Conservation (phyloP, 1,140 invertebrate species). For the Aporrectodea caliginosa region DNA sequence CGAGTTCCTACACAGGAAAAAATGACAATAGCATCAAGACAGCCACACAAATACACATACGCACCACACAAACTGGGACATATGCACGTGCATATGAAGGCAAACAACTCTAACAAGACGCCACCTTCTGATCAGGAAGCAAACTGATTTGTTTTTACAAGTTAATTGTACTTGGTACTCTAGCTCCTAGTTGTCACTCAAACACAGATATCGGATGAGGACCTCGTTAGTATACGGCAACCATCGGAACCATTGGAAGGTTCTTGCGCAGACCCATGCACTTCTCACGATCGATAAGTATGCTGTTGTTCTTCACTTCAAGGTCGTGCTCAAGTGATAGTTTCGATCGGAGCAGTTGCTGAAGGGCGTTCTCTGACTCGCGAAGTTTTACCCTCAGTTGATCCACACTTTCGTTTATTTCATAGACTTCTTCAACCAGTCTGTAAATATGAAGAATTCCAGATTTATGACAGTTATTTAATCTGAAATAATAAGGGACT, state of each 20-base stretch:
- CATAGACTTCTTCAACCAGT: conserved; percentile 35
- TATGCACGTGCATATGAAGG: too few relatives aligned
- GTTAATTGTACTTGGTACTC: too few relatives aligned
- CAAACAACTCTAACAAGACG: too few relatives aligned
- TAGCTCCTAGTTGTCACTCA: too few relatives aligned
- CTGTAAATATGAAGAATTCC: conserved; percentile 15
- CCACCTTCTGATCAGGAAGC: too few relatives aligned
- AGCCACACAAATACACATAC: too few relatives aligned
- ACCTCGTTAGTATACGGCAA: conserved; percentile 44
- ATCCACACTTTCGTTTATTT: conserved; percentile 32
- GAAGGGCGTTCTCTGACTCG: conserved; percentile 57
- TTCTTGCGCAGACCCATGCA: conserved; percentile 81
- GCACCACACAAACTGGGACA: too few relatives aligned
- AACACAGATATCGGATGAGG: too few relatives aligned
- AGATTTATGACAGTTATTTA: not conserved
- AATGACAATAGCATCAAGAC: too few relatives aligned
- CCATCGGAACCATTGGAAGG: conserved; percentile 65
- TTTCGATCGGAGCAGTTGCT: conserved; percentile 72
- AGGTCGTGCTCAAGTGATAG: conserved; percentile 76
- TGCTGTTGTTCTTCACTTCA: conserved; percentile 74
- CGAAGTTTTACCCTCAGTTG: conserved; percentile 32
- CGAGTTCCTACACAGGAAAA: too few relatives aligned
- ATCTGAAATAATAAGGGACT: too few relatives aligned
- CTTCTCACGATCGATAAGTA: conserved; percentile 85
- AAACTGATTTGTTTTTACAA: too few relatives aligned